These are phyloP conservation scores for Eleginops maclovinus DNA, from an alignment of 2,113 vertebrate genomes.

Conservation along the genomic window DNA sequence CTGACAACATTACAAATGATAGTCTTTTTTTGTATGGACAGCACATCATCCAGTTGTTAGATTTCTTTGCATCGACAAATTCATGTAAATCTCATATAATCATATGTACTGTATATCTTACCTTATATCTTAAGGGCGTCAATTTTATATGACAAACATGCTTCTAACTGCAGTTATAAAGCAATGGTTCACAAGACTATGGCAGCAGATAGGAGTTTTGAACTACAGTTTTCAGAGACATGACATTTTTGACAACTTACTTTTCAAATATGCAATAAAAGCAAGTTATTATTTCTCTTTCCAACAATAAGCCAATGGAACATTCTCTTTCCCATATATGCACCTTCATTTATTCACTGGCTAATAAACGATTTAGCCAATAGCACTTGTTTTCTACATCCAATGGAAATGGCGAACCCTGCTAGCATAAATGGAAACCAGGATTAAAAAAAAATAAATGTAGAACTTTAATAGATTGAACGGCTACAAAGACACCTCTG, in stretches of 20 bases:
- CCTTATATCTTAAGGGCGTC: background rate
- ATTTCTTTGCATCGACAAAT: background rate
- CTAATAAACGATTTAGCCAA: conserved; percentile 25
- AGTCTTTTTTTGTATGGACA: background rate
- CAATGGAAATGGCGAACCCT: background rate
- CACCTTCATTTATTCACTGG: conserved; percentile 1
- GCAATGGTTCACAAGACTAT: background rate
- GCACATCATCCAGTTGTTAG: background rate
- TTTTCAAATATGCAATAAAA: background rate
- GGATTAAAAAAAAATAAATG: background rate
- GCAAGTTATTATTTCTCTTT: background rate
- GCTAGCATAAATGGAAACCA: conserved; percentile 1
- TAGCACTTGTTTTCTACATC: background rate
- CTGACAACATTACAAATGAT: background rate
- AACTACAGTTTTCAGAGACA: background rate
- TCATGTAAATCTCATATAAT: background rate
- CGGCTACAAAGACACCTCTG: background rate
- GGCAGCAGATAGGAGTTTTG: background rate
- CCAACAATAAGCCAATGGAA: background rate
- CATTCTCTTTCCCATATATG: conserved; percentile 2
- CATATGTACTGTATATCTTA: too few species aligned
- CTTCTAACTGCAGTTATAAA: background rate
- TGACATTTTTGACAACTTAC: background rate
- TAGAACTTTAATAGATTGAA: background rate
- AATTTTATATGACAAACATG: background rate